Evolutionary conservation across 1,140 invertebrate species (phyloP).

Genomic region (Chymomyza costata): DNA sequence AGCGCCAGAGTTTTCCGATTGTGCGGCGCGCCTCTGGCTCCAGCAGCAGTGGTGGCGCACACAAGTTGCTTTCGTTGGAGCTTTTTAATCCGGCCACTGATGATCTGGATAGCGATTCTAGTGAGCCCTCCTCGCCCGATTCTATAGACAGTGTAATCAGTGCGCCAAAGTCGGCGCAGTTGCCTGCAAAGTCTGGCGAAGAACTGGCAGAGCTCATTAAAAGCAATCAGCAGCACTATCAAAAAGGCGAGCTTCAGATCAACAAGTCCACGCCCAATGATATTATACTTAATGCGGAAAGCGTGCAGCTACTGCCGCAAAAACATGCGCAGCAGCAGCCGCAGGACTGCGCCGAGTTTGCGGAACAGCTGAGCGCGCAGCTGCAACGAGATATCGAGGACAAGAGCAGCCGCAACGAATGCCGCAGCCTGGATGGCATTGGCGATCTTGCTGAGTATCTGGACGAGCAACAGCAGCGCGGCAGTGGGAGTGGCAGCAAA

Average conservation of each 20-base stretch:
- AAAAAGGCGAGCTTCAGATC: slow-evolving; percentile 54
- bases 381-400: slow-evolving; percentile 85
- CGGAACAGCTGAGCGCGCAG: slow-evolving; percentile 84
- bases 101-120: slow-evolving; percentile 92
- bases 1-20: slow-evolving; percentile 78
- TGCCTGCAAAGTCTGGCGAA: slow-evolving; percentile 28
- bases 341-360: slow-evolving; percentile 84
- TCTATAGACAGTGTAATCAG: slow-evolving; percentile 90
- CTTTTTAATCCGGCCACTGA: slow-evolving; percentile 93
- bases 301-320: slow-evolving; percentile 43
- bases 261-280: slow-evolving; percentile 43
- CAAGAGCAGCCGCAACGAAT: slow-evolving; percentile 74
- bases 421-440: slow-evolving; percentile 51
- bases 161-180: slow-evolving; percentile 68
- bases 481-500: slow-evolving; percentile 31
- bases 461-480: slow-evolving; percentile 10
- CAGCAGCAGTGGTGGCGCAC: slow-evolving; percentile 75
- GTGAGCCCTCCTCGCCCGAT: slow-evolving; percentile 89
- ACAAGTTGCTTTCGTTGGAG: slow-evolving; percentile 86
- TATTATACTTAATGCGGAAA: slow-evolving; percentile 66
- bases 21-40: slow-evolving; percentile 77
- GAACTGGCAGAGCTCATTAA: slow-evolving; percentile 43
- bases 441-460: slow-evolving; percentile 43
- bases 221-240: slow-evolving; percentile 39
- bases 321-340: slow-evolving; percentile 34